Percentiles rank a stretch among this genome's conserved stretches.
Conservation (phyloP, 1,140 invertebrate genomes). For the Meteorus sp. region DNA sequence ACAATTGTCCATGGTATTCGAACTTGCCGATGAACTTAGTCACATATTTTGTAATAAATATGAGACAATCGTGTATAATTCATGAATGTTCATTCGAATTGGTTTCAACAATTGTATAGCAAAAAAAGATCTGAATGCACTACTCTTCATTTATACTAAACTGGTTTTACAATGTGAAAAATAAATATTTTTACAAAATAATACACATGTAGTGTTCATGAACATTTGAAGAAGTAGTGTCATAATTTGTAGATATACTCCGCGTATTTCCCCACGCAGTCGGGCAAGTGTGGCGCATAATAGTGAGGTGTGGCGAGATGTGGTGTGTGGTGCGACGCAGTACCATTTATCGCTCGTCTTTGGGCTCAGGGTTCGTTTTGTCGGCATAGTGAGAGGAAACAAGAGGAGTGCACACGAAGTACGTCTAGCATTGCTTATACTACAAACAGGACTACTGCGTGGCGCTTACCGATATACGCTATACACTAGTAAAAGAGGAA, state of each 20-base stretch:
- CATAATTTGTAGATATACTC: slow-evolving; percentile 12
- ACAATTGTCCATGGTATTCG: too few species aligned
- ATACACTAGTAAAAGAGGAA: too few species aligned
- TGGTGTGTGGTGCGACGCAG: slow-evolving; percentile 41
- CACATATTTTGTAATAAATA: too few species aligned
- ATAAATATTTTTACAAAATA: neutral
- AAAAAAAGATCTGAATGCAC: neutral
- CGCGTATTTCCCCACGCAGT: too few species aligned
- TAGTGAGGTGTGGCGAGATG: slow-evolving; percentile 38
- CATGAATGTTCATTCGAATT: too few species aligned
- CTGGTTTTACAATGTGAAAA: neutral
- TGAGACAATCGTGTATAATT: too few species aligned
- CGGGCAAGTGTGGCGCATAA: slow-evolving; percentile 32
- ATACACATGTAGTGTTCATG: neutral
- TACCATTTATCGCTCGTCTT: slow-evolving; percentile 48
- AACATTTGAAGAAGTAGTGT: slow-evolving; percentile 13
- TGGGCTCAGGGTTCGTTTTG: slow-evolving; percentile 26
- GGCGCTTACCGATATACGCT: too few species aligned
- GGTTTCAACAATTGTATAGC: neutral
- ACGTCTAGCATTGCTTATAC: slow-evolving; percentile 54
- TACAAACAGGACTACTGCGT: slow-evolving; percentile 56
- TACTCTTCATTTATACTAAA: too few species aligned
- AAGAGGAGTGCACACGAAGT: neutral
- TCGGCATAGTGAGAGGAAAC: slow-evolving; percentile 11
- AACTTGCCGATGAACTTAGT: too few species aligned